These are phyloP conservation scores for Varanus salvator DNA, from an alignment of 2,113 vertebrate genomes.

Conservation along the genomic window DNA sequence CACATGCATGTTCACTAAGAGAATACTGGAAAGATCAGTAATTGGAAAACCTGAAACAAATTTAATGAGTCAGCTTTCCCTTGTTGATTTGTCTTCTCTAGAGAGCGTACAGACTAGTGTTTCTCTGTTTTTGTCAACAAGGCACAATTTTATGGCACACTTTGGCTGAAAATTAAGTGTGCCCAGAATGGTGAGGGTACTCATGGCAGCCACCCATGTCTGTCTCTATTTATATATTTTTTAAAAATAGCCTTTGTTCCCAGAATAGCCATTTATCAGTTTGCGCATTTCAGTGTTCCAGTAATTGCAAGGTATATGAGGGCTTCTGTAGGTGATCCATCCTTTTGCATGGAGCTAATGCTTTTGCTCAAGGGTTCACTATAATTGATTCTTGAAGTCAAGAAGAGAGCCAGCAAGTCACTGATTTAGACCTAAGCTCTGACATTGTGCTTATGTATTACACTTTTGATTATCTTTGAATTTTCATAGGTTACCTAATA, in stretches of 20 bases:
- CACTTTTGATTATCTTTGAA: neutral
- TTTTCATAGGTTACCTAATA: conserved; percentile 9
- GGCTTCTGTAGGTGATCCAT: neutral
- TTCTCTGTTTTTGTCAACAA: neutral
- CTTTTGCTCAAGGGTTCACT: neutral
- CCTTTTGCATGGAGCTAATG: neutral
- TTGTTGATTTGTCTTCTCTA: neutral
- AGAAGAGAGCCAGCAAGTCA: neutral
- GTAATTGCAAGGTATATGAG: neutral
- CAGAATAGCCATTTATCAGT: conserved; percentile 2
- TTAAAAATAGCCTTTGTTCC: neutral
- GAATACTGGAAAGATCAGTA: no score
- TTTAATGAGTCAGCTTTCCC: neutral
- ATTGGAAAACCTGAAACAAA: neutral
- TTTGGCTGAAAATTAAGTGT: neutral
- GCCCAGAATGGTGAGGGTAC: no score
- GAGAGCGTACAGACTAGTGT: neutral
- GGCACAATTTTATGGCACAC: neutral
- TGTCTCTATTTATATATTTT: neutral
- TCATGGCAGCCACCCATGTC: neutral
- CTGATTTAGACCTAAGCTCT: neutral
- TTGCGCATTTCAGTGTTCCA: conserved; percentile 1
- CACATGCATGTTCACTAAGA: no score
- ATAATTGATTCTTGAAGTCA: neutral
- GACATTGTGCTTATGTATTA: neutral